Percentiles rank a stretch among this genome's conserved stretches.
Conservation (phyloP, 2,888 invertebrate genomes). For the Falcaria lacertinaria region DNA sequence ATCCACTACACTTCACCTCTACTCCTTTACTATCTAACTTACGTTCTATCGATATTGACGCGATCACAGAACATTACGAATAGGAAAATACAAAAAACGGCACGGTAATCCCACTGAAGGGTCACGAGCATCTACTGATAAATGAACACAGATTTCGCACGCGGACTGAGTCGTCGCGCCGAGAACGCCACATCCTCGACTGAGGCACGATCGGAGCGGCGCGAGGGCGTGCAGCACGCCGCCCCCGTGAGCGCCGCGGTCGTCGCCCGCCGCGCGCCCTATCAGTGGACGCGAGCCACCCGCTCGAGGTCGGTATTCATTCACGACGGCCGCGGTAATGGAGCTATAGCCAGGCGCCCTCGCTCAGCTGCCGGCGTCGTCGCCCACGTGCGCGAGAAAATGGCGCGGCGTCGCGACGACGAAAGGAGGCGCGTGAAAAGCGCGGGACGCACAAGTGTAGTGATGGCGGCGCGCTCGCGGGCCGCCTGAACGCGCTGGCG, state of each 20-base stretch:
- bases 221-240: slow-evolving; percentile 69
- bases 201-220: slow-evolving; percentile 73
- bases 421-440: slow-evolving; percentile 75
- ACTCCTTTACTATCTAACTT: slow-evolving; percentile 35
- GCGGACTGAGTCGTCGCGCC: slow-evolving; percentile 67
- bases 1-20: slow-evolving; percentile 17
- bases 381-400: slow-evolving; percentile 79
- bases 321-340: slow-evolving; percentile 76
- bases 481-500: slow-evolving; percentile 48
- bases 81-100: slow-evolving; percentile 50
- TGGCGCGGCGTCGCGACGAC: slow-evolving; percentile 75
- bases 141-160: slow-evolving; percentile 76
- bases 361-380: slow-evolving; percentile 47
- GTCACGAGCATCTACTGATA: slow-evolving; percentile 62
- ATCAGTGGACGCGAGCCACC: slow-evolving; percentile 70
- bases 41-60: slow-evolving; percentile 62
- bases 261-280: slow-evolving; percentile 72
- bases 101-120: slow-evolving; percentile 50
- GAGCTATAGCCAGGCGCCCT: slow-evolving; percentile 67
- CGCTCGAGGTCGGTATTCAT: slow-evolving; percentile 75
- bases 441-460: slow-evolving; percentile 67
- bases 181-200: slow-evolving; percentile 78
- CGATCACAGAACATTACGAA: slow-evolving; percentile 71
- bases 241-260: slow-evolving; percentile 65
- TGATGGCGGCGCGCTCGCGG: slow-evolving; percentile 48